Evolutionary conservation across 1,140 invertebrate species (phyloP).

Genomic region (Homarus americanus): DNA sequence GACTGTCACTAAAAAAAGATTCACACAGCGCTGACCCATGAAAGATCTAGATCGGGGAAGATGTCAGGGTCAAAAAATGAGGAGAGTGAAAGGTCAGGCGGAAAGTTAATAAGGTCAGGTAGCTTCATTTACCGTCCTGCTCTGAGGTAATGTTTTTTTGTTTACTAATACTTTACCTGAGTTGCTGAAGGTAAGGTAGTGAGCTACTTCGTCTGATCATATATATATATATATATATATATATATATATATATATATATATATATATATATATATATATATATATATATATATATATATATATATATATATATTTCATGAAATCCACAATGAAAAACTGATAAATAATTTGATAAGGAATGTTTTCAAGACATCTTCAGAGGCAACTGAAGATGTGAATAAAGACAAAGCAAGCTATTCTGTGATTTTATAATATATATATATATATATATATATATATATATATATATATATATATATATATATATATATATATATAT

Average conservation of each 20-base stretch:
- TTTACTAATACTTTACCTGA: not conserved
- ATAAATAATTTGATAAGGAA: not conserved
- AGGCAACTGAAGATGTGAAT: too few relatives aligned
- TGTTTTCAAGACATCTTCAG: too few relatives aligned
- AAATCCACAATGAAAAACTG: not conserved
- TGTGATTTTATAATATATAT: not conserved
- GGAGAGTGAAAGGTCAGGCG: too few relatives aligned
- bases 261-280: conserved; percentile 21
- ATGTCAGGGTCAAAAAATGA: too few relatives aligned
- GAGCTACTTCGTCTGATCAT: conserved; percentile 6
- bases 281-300: conserved; percentile 21
- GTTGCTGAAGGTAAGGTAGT: conserved; percentile 7
- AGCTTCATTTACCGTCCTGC: not conserved
- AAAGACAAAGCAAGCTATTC: not conserved
- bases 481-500: conserved; percentile 39
- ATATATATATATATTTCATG: conserved; percentile 7
- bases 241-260: conserved; percentile 37
- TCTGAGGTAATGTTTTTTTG: not conserved
- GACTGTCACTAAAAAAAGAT: too few relatives aligned
- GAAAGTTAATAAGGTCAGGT: too few relatives aligned
- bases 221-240: conserved; percentile 44
- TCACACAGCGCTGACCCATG: too few relatives aligned
- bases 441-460: conserved; percentile 8
- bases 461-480: conserved; percentile 39
- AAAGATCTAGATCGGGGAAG: too few relatives aligned